Conservation (phyloP, 2,797 vertebrate species). For the Bovichtus diacanthus region DNA sequence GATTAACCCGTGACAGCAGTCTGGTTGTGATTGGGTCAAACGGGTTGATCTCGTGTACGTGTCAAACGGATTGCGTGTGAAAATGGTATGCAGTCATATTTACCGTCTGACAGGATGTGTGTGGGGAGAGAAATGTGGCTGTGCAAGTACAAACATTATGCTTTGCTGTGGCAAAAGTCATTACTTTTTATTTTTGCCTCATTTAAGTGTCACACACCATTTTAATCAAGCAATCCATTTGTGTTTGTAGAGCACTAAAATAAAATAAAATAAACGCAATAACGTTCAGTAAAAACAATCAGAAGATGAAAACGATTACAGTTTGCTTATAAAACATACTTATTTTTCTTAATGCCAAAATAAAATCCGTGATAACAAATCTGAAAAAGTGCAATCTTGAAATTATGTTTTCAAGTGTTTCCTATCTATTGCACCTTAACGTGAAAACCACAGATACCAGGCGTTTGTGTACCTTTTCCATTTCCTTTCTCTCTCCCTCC, state of each 20-base stretch:
- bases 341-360: not conserved
- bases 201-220: not conserved
- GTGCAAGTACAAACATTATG: not conserved
- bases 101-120: not conserved
- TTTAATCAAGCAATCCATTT: not conserved
- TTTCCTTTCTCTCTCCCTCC: not conserved
- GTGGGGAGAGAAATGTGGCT: not conserved
- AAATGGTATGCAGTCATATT: constrained; percentile 5
- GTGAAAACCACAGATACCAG: not conserved
- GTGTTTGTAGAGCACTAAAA: no score
- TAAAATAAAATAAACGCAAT: no score
- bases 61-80: constrained; percentile 22
- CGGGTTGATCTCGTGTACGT: constrained; percentile 13
- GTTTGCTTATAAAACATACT: no score
- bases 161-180: not conserved
- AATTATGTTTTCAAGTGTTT: not conserved
- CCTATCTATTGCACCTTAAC: not conserved
- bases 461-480: not conserved
- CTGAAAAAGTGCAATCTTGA: not conserved
- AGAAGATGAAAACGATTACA: not conserved
- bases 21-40: constrained; percentile 37
- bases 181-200: not conserved
- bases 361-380: not conserved
- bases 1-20: constrained; percentile 46
- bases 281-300: no score